Conservation (phyloP, 2,113 vertebrate species). For the Microcebus ravelobensis region DNA sequence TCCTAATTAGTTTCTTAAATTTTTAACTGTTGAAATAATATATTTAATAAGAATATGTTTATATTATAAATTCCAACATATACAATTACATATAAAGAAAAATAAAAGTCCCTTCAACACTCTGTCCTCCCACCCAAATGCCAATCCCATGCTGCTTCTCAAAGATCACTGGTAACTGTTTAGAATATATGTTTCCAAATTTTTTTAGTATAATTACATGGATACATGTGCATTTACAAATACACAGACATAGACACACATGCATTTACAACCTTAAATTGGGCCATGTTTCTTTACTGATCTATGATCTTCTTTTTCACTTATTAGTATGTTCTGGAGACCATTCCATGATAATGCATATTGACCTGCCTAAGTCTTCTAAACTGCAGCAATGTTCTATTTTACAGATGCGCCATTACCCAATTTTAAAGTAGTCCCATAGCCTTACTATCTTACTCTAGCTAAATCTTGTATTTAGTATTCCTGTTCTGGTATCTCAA, state of each 20-base stretch:
- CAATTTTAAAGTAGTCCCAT: constrained; percentile 19
- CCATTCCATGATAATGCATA: neutral
- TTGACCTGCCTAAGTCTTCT: neutral
- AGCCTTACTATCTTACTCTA: neutral
- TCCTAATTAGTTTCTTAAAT: constrained; percentile 9
- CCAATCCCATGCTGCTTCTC: neutral
- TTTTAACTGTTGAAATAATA: constrained; percentile 15
- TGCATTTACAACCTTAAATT: neutral
- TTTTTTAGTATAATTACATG: neutral
- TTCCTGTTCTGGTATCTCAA: constrained; percentile 15
- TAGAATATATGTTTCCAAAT: neutral
- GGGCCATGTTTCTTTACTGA: neutral
- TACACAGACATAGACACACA: neutral
- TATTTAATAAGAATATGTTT: neutral
- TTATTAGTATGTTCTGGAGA: neutral
- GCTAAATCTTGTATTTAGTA: constrained; percentile 19
- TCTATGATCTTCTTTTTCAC: neutral
- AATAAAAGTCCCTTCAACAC: neutral
- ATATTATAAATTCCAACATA: neutral
- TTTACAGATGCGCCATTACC: neutral
- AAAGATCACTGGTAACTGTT: neutral
- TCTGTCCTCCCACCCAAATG: neutral
- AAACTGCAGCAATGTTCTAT: neutral
- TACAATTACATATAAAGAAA: neutral
- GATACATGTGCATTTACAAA: neutral